These are phyloP conservation scores for Grapholita molesta DNA, from an alignment of 1,140 invertebrate species.

Conservation along the genomic window DNA sequence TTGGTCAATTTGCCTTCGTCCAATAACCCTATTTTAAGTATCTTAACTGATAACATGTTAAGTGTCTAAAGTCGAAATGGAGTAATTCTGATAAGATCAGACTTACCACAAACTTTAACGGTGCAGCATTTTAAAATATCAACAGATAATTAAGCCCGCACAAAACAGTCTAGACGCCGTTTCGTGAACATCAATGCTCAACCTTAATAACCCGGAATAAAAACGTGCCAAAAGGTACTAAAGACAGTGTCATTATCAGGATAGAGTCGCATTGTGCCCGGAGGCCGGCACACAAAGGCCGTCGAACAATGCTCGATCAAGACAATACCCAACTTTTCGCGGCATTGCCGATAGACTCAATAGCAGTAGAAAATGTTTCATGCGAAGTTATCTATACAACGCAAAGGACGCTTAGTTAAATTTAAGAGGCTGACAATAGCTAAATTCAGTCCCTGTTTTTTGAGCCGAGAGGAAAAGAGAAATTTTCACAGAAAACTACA, in stretches of 20 bases:
- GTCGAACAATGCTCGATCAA: not conserved
- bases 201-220: conserved; percentile 7
- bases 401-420: no score
- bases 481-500: no score
- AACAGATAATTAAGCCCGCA: not conserved
- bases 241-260: conserved; percentile 17
- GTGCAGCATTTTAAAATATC: not conserved
- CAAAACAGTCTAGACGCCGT: not conserved
- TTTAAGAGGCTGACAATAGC: no score
- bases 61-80: no score
- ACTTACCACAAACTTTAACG: no score
- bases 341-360: not conserved
- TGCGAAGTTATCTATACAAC: not conserved
- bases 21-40: no score
- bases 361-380: not conserved
- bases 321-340: conserved; percentile 9
- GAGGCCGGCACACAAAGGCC: not conserved
- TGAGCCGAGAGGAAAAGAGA: no score
- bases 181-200: not conserved
- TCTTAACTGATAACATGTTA: no score
- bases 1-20: no score
- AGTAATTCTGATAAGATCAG: no score
- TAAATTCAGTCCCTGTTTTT: no score
- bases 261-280: not conserved
- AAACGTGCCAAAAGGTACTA: conserved; percentile 15